Evolutionary conservation across 2,888 invertebrate genomes (phyloP), one percentile per base, ranked within the genome.

Genomic region (Catocala sponsa): DNA sequence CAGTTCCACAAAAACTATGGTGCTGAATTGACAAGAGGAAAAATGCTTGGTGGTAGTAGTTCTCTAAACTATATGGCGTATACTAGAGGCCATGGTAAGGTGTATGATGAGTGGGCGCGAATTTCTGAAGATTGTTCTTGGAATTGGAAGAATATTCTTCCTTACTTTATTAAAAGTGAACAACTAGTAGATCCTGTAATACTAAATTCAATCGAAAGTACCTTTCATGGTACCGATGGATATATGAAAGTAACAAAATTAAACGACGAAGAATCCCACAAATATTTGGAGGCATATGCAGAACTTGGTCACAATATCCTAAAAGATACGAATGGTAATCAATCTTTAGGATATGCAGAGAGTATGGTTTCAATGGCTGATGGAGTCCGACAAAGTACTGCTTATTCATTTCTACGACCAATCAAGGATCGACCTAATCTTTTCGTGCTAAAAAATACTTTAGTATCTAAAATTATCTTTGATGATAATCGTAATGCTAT

Each of bases 41-140:
- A 95, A 75, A 89, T 95, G 73, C 85, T 96, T 70, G 96, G 96
- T 47, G 96, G 96, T 0, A 88, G 90, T 0, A 95, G 95, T 33
- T 86, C 90, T 0, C 76, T 95, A 2, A 95, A 95, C 76, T 94
- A 89, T 44, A 92, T 95, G 87, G 82, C 95, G 48, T 95, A 95
- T 65, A 85, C 95, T 0, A 89, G 94, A 35, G 95, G 95, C 0
- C 73, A 78, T 0, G 55, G 13, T 4, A 57, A 61, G n/a, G 76
- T 74, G 42, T 78, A 68, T 35, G 94, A 95, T 70, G 95, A 91
- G 59, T 96, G 96, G 96, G 90, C 90, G 2, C 73, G 74, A 0
- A 59, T 68, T 5, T 71, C 86, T n/a, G 92, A 93, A 0, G 95
- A 95, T 55, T 54, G 75, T 0, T 89, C 93, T 0, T 95, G 96